Conservation (phyloP, 1,140 invertebrate genomes). For the Ips nitidus region DNA sequence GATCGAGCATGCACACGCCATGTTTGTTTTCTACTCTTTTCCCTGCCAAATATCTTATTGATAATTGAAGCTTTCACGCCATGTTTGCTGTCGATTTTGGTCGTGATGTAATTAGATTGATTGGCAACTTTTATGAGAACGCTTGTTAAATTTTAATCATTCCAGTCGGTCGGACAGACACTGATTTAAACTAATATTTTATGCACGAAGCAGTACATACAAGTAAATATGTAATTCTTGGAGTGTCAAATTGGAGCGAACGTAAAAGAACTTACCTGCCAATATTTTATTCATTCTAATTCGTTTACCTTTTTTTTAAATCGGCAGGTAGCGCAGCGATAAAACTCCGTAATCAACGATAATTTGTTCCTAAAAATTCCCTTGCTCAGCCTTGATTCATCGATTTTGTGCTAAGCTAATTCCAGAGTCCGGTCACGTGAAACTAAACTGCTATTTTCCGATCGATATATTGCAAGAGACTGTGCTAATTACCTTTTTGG, state of each 20-base stretch:
- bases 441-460: background rate
- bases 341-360: conserved; percentile 4
- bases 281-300: background rate
- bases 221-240: too few relatives aligned
- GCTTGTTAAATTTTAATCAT: too few relatives aligned
- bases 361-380: conserved; percentile 3
- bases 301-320: background rate
- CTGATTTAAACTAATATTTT: too few relatives aligned
- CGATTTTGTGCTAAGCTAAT: background rate
- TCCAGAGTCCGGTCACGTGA: background rate
- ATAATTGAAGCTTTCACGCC: conserved; percentile 32
- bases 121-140: background rate
- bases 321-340: background rate
- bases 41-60: conserved; percentile 35
- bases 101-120: conserved; percentile 26
- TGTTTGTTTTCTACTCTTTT: conserved; percentile 35
- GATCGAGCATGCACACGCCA: conserved; percentile 25
- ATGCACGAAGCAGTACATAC: too few relatives aligned
- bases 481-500: background rate
- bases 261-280: background rate
- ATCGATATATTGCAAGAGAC: background rate
- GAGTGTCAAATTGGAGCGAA: too few relatives aligned
- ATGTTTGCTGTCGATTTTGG: conserved; percentile 11
- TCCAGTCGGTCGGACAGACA: too few relatives aligned
- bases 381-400: background rate